These are phyloP conservation scores for Petrolisthes manimaculis DNA, from an alignment of 2,888 invertebrate species.

Conservation along the genomic window DNA sequence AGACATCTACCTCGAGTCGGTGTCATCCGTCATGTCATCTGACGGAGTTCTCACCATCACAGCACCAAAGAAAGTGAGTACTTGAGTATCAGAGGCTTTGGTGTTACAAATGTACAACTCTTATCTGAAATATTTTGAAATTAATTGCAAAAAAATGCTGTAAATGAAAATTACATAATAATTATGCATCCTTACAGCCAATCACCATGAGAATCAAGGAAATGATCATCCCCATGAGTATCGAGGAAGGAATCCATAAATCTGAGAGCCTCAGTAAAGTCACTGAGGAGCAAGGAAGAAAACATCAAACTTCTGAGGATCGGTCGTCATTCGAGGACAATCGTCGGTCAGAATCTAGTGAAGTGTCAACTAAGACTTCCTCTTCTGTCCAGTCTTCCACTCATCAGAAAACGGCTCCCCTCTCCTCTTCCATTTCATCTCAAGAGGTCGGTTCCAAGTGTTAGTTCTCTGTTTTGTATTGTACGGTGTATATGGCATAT, in stretches of 20 bases:
- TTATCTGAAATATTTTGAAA: background rate
- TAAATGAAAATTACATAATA: background rate
- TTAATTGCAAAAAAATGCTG: too few species aligned
- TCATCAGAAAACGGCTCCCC: background rate
- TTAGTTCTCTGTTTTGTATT: too few species aligned
- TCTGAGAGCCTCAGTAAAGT: slow-evolving; percentile 17
- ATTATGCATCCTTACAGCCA: background rate
- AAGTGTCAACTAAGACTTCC: background rate
- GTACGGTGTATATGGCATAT: background rate
- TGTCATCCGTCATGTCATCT: slow-evolving; percentile 53
- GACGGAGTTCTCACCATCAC: slow-evolving; percentile 61
- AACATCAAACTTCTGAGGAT: background rate
- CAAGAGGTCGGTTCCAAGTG: background rate
- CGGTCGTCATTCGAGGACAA: background rate
- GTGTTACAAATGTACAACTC: background rate
- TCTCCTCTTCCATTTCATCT: background rate
- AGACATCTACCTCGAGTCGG: slow-evolving; percentile 42
- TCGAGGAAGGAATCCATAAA: slow-evolving; percentile 25
- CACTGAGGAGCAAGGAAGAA: background rate
- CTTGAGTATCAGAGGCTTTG: background rate
- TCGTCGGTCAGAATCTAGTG: background rate
- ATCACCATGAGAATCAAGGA: slow-evolving; percentile 11
- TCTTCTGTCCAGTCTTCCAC: background rate
- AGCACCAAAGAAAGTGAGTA: slow-evolving; percentile 56
- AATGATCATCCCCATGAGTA: slow-evolving; percentile 6